Percentiles rank a stretch among this genome's conserved stretches.
These are phyloP conservation scores for Alouatta caraya DNA, from an alignment of 2,797 vertebrate species.

Conservation along the genomic window DNA sequence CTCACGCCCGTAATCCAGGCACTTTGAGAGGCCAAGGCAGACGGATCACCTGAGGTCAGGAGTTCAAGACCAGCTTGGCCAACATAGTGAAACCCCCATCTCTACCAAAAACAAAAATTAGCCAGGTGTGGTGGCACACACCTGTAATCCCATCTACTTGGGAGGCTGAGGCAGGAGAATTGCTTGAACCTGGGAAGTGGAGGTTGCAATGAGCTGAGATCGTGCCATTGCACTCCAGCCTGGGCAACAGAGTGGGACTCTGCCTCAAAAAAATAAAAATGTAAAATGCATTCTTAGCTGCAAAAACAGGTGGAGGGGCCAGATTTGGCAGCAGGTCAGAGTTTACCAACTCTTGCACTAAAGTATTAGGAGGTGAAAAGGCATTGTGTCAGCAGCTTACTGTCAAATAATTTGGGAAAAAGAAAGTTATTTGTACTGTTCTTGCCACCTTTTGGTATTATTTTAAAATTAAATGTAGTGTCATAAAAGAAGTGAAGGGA, in stretches of 20 bases:
- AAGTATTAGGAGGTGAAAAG: neutral
- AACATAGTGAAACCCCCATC: neutral
- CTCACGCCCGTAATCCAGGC: neutral
- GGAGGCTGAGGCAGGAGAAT: neutral
- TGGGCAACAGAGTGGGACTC: neutral
- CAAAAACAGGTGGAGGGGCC: neutral
- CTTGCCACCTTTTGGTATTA: neutral
- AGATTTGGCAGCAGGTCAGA: neutral
- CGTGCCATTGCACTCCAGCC: neutral
- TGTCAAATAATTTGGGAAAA: neutral
- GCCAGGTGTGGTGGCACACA: neutral
- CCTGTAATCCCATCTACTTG: neutral
- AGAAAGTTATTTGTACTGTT: conserved; percentile 3
- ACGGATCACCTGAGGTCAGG: neutral
- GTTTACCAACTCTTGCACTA: neutral
- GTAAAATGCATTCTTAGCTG: neutral
- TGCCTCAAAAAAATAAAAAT: neutral
- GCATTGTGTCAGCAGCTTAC: neutral
- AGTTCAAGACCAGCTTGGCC: neutral
- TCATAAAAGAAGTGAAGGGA: neutral
- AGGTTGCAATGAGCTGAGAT: neutral
- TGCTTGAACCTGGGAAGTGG: neutral
- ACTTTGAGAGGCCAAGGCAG: neutral
- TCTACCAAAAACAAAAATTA: neutral
- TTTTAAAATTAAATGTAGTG: neutral